Evolutionary conservation across 2,888 invertebrate species (phyloP).

Genomic region (Sarcophaga rosellei): DNA sequence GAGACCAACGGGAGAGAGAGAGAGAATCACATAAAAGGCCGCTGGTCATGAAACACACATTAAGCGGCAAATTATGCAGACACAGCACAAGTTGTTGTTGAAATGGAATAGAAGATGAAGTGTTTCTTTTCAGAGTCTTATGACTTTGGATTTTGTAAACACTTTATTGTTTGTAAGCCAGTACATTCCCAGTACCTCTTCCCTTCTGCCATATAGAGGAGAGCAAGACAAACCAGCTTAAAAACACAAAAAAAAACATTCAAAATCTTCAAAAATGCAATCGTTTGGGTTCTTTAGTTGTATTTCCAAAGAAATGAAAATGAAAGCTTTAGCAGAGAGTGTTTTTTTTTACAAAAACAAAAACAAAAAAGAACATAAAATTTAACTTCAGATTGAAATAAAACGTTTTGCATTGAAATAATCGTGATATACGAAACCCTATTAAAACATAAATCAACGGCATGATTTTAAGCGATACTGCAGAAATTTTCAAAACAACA

Average conservation of each 20-base stretch:
- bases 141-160: neutral
- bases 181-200: neutral
- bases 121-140: slow-evolving; percentile 4
- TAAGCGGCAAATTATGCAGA: slow-evolving; percentile 69
- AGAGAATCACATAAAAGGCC: slow-evolving; percentile 60
- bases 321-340: slow-evolving; percentile 55
- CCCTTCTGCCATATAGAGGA: neutral
- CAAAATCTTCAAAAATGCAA: slow-evolving; percentile 54
- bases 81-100: slow-evolving; percentile 71
- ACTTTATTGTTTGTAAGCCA: slow-evolving; percentile 25
- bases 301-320: slow-evolving; percentile 64
- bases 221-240: neutral
- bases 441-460: slow-evolving; percentile 65
- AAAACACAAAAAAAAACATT: slow-evolving; percentile 17
- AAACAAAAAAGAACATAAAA: neutral
- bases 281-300: slow-evolving; percentile 33
- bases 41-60: slow-evolving; percentile 69
- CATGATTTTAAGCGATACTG: slow-evolving; percentile 29
- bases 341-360: neutral
- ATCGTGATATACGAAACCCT: slow-evolving; percentile 66
- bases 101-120: slow-evolving; percentile 60
- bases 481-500: neutral
- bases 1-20: neutral
- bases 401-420: slow-evolving; percentile 44
- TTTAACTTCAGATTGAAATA: slow-evolving; percentile 8